Evolutionary conservation across 2,797 vertebrate species (phyloP).

Genomic region (Anomalospiza imberbis): DNA sequence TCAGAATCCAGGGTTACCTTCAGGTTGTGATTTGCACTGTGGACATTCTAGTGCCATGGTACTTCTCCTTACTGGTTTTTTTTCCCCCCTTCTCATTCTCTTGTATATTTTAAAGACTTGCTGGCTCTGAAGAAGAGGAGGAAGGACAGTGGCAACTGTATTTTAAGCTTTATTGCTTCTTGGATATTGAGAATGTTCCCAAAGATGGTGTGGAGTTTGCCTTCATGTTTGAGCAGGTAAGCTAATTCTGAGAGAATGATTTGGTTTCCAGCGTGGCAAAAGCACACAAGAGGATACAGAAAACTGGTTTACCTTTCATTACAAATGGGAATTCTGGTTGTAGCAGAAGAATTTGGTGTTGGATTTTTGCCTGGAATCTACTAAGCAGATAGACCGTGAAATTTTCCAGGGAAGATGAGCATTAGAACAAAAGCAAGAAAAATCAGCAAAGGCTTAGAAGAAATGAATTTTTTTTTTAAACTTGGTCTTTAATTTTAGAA

Average conservation of each 20-base stretch:
- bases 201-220: conserved; percentile 93
- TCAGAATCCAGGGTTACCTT: background rate
- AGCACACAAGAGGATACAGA: background rate
- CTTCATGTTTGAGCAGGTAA: conserved; percentile 96
- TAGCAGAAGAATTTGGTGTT: background rate
- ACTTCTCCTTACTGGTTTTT: background rate
- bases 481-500: background rate
- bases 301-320: background rate
- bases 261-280: background rate
- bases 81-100: background rate
- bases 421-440: background rate
- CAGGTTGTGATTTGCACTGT: background rate
- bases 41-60: background rate
- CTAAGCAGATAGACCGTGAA: background rate
- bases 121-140: conserved; percentile 81
- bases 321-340: background rate
- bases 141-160: conserved; percentile 88
- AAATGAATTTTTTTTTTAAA: background rate
- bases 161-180: conserved; percentile 94
- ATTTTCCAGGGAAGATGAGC: background rate
- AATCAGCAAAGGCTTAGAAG: background rate
- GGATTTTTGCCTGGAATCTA: background rate
- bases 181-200: conserved; percentile 90
- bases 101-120: conserved; percentile 72
- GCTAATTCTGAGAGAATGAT: background rate